phyloP scores from a whole-genome alignment of 1,140 invertebrate genomes.

The Panulirus ornatus region DNA sequence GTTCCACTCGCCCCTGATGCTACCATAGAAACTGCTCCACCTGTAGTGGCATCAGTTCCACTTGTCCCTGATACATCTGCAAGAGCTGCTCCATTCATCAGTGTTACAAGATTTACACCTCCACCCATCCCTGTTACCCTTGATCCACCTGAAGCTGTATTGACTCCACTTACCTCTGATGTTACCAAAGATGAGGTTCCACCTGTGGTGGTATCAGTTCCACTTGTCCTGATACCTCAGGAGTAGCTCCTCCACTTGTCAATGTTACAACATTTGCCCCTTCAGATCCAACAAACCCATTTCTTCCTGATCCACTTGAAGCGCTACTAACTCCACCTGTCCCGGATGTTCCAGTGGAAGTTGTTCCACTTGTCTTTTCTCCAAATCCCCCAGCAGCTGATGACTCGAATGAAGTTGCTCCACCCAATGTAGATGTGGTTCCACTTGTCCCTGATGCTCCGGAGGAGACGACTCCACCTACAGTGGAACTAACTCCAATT shows the following conservation, averaged over 20 bases:
- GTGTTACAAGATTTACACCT: background rate
- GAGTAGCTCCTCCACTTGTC: background rate
- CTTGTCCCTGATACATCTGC: background rate
- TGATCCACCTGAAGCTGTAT: background rate
- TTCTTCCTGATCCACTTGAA: background rate
- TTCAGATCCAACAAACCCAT: background rate
- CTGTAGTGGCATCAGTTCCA: background rate
- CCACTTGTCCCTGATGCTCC: background rate
- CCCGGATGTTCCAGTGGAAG: background rate
- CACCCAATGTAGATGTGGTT: too few species aligned
- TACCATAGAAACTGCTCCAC: background rate
- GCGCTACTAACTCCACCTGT: background rate
- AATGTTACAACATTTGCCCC: too few species aligned
- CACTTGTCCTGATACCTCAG: background rate
- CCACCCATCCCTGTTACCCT: too few species aligned
- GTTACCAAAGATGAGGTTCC: background rate
- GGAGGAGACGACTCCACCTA: background rate
- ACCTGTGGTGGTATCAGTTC: too few species aligned
- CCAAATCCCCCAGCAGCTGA: conserved; percentile 7
- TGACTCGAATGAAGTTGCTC: background rate
- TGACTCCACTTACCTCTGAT: background rate
- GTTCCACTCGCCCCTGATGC: conserved; percentile 9
- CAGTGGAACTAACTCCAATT: background rate
- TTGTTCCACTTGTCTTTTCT: background rate
- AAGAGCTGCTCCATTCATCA: background rate